A percentile compares a stretch with the other conserved stretches of the same genome.
These are phyloP conservation scores for Balearica regulorum DNA, from an alignment of 2,797 vertebrate genomes.

Conservation along the genomic window DNA sequence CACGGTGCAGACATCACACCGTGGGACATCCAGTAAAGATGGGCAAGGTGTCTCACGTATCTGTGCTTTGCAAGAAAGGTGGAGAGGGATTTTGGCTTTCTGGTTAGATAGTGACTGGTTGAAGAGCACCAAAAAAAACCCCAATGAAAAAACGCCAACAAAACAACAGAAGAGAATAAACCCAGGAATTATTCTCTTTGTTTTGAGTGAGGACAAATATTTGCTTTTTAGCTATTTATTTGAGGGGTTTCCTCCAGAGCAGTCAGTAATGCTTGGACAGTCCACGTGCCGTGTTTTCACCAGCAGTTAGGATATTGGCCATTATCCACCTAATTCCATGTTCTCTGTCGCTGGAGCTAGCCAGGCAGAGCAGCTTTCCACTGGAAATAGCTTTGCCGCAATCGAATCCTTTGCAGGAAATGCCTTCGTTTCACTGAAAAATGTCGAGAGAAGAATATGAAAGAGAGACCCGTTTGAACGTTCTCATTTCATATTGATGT, in stretches of 20 bases:
- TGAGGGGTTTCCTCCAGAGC: neutral
- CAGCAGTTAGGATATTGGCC: neutral
- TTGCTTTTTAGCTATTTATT: neutral
- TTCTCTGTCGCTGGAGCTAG: neutral
- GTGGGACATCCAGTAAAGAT: rapidly evolving
- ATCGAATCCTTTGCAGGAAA: neutral
- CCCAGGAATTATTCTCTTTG: neutral
- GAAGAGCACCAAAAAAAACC: neutral
- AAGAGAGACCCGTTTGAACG: neutral
- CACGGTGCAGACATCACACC: rapidly evolving
- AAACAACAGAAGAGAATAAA: neutral
- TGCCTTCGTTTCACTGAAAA: neutral
- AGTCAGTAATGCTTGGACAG: neutral
- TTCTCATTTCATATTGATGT: neutral
- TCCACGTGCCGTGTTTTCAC: neutral
- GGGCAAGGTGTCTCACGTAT: neutral
- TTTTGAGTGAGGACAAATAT: neutral
- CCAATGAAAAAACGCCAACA: too few species aligned
- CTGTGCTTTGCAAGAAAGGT: neutral
- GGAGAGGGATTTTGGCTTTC: neutral
- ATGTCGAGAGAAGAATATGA: neutral
- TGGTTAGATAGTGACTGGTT: neutral
- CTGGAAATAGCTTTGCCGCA: neutral
- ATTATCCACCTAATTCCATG: neutral
- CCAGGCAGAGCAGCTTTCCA: neutral